Evolutionary conservation across 2,113 vertebrate species (phyloP), one percentile per base, ranked within the genome.

Genomic region (Eptesicus fuscus): DNA sequence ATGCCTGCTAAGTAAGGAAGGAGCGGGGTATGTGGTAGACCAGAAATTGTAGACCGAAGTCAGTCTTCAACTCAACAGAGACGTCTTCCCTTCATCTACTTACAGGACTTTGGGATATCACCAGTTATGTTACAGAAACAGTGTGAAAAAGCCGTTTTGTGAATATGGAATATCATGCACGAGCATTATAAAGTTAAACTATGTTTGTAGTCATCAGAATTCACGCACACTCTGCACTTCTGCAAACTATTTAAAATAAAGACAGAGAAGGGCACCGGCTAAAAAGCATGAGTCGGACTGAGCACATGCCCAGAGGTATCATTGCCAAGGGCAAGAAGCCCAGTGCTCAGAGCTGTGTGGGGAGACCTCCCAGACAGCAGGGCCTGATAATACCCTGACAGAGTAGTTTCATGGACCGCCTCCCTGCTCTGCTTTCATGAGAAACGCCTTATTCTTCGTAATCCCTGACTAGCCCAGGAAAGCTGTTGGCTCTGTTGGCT

Each of bases 351-450:
- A 71, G 51, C 23, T 32, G 2, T 2, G 18, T 0, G 7, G 28
- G 0, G 1, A 79, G 53, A 44, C 7, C 25, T 40, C 1, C 2
- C 1, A 1, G 23, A 35, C 4, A 1, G 11, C 35, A 13, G 35
- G 28, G 12, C 18, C 28, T 63, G 76, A 40, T 12, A 8, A 20
- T 7, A 74, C 35, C 76, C 6, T 0, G 5, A 17, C 0, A 9
- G 61, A 25, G 25, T 10, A 10, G 6, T 30, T 70, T 84, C 12
- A 3, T 6, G 32, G 76, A 40, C 37, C 3, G 1, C 5, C n/a
- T 73, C 4, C 44, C 9, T 13, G 9, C 10, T 4, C 1, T 40
- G 30, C 1, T 22, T 84, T 92, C 37, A 25, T 3, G 17, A 44
- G 37, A 25, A 23, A 7, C 0, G 2, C 47, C 35, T 77, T 42